These are phyloP conservation scores for Parnassius mnemosyne DNA, from an alignment of 2,888 invertebrate species.

Conservation along the genomic window DNA sequence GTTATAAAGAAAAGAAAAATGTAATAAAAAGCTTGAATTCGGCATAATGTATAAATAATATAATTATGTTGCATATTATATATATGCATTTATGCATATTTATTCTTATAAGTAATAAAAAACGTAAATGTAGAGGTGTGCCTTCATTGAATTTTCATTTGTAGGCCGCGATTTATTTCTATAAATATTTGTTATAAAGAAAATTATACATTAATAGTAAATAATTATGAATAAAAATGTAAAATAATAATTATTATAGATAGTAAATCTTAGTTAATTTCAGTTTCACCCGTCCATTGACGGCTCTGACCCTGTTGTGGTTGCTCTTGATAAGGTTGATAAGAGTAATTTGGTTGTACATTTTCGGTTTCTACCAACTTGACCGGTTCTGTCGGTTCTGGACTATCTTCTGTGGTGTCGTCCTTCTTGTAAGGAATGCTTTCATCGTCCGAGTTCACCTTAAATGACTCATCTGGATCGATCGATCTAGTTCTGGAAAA, in stretches of 20 bases:
- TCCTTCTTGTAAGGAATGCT: constrained; percentile 76
- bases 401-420: constrained; percentile 62
- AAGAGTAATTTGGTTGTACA: constrained; percentile 43
- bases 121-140: no score
- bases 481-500: constrained; percentile 52
- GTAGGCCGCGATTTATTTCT: neutral
- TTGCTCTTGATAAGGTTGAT: constrained; percentile 37
- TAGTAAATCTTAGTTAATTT: constrained; percentile 57
- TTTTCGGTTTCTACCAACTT: constrained; percentile 51
- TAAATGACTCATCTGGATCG: constrained; percentile 70
- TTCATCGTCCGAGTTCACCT: constrained; percentile 70
- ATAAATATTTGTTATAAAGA: neutral
- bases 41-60: constrained; percentile 2
- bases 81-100: no score
- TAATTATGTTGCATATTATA: neutral
- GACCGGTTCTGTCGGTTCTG: constrained; percentile 60
- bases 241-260: neutral
- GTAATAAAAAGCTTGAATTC: constrained; percentile 1
- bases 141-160: neutral
- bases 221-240: neutral
- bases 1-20: neutral
- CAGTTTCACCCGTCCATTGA: constrained; percentile 67
- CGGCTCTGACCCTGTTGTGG: constrained; percentile 33
- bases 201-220: neutral
- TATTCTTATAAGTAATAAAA: no score